Percentiles rank a stretch among this genome's conserved stretches.
Evolutionary conservation across 2,888 invertebrate genomes (phyloP).

Genomic region (Troides oblongomaculatus): DNA sequence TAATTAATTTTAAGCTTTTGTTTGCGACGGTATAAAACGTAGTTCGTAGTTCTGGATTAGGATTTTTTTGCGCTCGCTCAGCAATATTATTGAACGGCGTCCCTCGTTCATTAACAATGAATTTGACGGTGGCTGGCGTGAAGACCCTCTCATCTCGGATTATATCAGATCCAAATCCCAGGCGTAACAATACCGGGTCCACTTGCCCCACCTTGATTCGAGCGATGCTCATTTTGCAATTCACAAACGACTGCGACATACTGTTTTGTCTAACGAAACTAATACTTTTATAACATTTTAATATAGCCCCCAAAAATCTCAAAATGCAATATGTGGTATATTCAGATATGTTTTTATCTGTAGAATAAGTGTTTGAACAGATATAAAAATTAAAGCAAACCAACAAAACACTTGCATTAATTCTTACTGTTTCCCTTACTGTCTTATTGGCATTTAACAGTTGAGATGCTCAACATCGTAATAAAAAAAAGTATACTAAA

Average conservation of each 20-base stretch:
- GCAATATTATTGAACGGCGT: conserved; percentile 34
- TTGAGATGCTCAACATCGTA: too few species aligned
- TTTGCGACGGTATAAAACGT: neutral
- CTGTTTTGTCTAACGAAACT: conserved; percentile 6
- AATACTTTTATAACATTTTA: neutral
- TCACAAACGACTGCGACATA: conserved; percentile 41
- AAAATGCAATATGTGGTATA: too few species aligned
- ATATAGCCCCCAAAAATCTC: too few species aligned
- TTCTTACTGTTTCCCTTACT: too few species aligned
- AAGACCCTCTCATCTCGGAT: conserved; percentile 61
- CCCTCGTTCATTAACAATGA: conserved; percentile 68
- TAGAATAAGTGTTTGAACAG: too few species aligned
- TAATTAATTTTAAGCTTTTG: neutral
- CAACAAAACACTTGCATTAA: too few species aligned
- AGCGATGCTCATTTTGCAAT: conserved; percentile 59
- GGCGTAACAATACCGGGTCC: conserved; percentile 54
- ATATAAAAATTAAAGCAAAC: too few species aligned
- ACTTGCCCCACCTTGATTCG: conserved; percentile 51
- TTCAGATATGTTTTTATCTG: too few species aligned
- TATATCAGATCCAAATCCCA: conserved; percentile 67
- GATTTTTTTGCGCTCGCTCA: conserved; percentile 35
- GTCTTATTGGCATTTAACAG: too few species aligned
- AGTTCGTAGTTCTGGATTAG: conserved; percentile 26
- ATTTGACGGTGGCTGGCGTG: conserved; percentile 52
- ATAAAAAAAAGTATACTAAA: too few species aligned